Evolutionary conservation across 2,797 vertebrate genomes (phyloP).

Genomic region (Tragopan temminckii): DNA sequence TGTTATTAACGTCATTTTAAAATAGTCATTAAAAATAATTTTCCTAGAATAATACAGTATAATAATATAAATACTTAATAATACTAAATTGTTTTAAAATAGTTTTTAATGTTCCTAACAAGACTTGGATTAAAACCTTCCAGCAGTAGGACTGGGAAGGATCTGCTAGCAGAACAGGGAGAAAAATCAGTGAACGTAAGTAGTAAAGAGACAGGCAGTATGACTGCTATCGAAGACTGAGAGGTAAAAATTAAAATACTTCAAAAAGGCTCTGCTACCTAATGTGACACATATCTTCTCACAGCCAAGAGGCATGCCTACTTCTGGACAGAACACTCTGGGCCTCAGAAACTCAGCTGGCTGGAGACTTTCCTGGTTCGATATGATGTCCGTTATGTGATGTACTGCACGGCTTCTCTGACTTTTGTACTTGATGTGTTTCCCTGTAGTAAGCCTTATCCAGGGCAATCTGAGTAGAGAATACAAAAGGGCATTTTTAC

Average conservation of each 20-base stretch:
- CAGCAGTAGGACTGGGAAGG: not conserved
- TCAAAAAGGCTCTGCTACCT: not conserved
- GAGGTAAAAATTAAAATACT: not conserved
- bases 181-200: not conserved
- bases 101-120: not conserved
- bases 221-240: not conserved
- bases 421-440: accelerated
- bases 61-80: not conserved
- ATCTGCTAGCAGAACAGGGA: not conserved
- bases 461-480: not conserved
- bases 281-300: not conserved
- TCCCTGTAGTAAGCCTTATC: not conserved
- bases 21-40: not conserved
- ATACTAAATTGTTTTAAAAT: not conserved
- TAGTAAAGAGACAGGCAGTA: not conserved
- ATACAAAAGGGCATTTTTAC: not conserved
- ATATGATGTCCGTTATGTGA: not conserved
- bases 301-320: not conserved
- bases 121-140: not conserved
- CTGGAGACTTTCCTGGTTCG: not conserved
- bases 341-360: not conserved
- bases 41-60: not conserved
- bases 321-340: not conserved
- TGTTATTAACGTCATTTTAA: not conserved
- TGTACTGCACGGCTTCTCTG: not conserved